Percentiles rank a stretch among this genome's conserved stretches.
Evolutionary conservation across 2,113 vertebrate genomes (phyloP).

Genomic region (mouse (Mus musculus)): GRCm39 chr4:71540501-71541000

Average conservation of each 20-base stretch:
- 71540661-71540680: neutral
- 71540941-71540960: neutral
- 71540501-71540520: neutral
- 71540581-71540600: neutral
- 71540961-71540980: neutral
- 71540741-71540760: neutral
- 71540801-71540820: neutral
- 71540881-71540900: neutral
- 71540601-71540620: neutral
- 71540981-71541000: neutral
- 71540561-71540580: too few relatives aligned
- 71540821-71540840: neutral
- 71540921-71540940: neutral
- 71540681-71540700: neutral
- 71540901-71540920: neutral
- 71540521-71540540: neutral
- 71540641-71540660: neutral
- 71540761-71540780: neutral
- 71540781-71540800: slow-evolving; percentile 3
- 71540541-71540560: neutral
- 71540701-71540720: neutral
- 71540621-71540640: neutral
- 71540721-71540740: neutral
- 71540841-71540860: neutral
- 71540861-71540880: neutral